Base-by-base conservation (phyloP, 2,888 invertebrate genomes). In the Exephanes ischioxanthus region DNA sequence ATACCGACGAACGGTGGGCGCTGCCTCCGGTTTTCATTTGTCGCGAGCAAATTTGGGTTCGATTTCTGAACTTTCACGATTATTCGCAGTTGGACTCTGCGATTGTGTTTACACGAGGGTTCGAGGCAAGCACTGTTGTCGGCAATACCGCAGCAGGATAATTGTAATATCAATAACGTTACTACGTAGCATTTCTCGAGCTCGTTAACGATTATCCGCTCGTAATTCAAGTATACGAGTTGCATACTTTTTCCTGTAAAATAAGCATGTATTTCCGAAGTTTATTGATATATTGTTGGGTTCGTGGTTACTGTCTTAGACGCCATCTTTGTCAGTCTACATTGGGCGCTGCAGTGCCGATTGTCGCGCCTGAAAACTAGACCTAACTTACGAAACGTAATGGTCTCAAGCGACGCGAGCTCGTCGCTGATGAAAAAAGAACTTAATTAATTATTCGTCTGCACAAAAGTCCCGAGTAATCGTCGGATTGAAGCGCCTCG, bases 381-480 rank as follows among this genome's bases (percentile, higher is more conserved):
- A 11, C 26, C 55, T 26, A 58, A 22, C 26, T 58, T 58, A 4
- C 22, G 22, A 58, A 48, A 48, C 45, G 4, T 16, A 48, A 16
- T 48, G 14, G 4, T 16, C 4, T 16, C 3, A 48, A 16, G 45
- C 16, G 45, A 48, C 16, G 5, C 45, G 16, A 19, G 19, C 53
- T 68, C 5, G n/a, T 68, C 67, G 73, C 58, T 30, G 16, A 14
- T 19, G 41, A 66, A 22, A 22, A 80, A 80, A 45, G 22, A 80
- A 16, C 4, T 0, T 48, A 16, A 53, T 55, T 67, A 33, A 71
- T 55, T 48, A 73, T 80, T 73, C 45, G 30, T 30, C 16, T 5
- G 30, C 37, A 37, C 67, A 48, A 11, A 48, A 16, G 61, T 73
- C 45, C 30, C 58, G 80, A 41, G 72, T 75, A 68, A 67, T 80